These are phyloP conservation scores for Mesembrinibis cayennensis DNA, from an alignment of 2,113 vertebrate species.

Conservation along the genomic window DNA sequence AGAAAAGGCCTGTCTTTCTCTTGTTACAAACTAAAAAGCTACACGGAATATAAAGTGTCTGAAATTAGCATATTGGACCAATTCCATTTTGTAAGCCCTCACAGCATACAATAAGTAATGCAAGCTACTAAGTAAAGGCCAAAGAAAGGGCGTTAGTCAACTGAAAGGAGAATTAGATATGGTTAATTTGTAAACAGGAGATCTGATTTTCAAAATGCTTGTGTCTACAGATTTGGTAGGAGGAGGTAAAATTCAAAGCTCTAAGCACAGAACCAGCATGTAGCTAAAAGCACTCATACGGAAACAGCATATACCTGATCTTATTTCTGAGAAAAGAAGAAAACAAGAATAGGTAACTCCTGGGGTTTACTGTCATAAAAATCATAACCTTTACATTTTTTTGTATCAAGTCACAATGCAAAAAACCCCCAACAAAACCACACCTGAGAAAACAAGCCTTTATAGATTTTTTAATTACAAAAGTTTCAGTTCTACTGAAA, in stretches of 20 bases:
- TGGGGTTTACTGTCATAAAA: neutral
- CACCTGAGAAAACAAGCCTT: neutral
- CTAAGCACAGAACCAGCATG: neutral
- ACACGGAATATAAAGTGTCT: constrained; percentile 31
- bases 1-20: neutral
- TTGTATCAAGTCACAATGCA: neutral
- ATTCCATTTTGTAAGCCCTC: constrained; percentile 1
- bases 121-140: neutral
- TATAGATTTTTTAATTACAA: neutral
- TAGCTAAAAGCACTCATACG: neutral
- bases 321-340: neutral
- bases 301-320: neutral
- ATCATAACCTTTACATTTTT: neutral
- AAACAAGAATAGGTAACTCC: neutral
- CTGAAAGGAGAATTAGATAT: neutral
- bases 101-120: neutral
- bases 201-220: neutral
- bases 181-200: constrained; percentile 34
- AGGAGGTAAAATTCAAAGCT: neutral
- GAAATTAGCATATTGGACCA: constrained; percentile 49
- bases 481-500: neutral
- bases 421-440: neutral
- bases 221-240: neutral
- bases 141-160: neutral
- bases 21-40: constrained; percentile 12